phyloP scores from a whole-genome alignment of 2,888 invertebrate genomes.

The Cactoblastis cactorum region DNA sequence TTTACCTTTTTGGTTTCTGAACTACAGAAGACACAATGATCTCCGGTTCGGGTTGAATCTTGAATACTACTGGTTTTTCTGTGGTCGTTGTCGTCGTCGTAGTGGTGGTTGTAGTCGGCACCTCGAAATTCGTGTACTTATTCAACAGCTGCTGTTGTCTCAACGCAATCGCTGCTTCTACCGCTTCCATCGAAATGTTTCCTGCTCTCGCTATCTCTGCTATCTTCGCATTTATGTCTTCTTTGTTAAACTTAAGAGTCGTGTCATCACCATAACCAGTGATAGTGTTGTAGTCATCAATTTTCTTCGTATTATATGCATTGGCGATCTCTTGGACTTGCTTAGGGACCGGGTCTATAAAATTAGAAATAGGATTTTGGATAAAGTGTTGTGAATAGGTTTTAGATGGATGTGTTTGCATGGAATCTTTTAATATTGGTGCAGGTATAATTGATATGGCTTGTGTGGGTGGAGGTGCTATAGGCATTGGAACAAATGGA shows the following conservation, averaged over 20 bases:
- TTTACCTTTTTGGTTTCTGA: constrained; percentile 63
- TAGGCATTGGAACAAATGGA: constrained; percentile 72
- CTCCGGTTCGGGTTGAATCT: constrained; percentile 61
- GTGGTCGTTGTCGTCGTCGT: constrained; percentile 61
- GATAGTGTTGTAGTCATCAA: constrained; percentile 71
- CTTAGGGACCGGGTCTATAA: constrained; percentile 72
- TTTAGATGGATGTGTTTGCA: constrained; percentile 45
- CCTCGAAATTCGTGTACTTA: constrained; percentile 72
- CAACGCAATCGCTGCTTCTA: constrained; percentile 86
- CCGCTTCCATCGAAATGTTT: constrained; percentile 88
- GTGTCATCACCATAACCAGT: constrained; percentile 70
- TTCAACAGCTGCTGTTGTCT: constrained; percentile 84
- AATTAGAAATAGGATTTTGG: constrained; percentile 69
- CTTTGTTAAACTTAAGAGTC: constrained; percentile 58
- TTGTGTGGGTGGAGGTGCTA: constrained; percentile 46
- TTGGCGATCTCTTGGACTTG: constrained; percentile 64
- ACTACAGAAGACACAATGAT: constrained; percentile 48
- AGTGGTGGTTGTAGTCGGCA: constrained; percentile 69
- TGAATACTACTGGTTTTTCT: constrained; percentile 47
- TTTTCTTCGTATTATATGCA: constrained; percentile 67
- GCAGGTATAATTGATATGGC: constrained; percentile 58
- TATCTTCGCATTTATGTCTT: constrained; percentile 70
- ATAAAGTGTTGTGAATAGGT: constrained; percentile 43
- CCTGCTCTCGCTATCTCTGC: constrained; percentile 82
- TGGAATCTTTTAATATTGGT: constrained; percentile 55